Conservation (phyloP, 2,797 vertebrate genomes). For the Esox masquinongy region DNA sequence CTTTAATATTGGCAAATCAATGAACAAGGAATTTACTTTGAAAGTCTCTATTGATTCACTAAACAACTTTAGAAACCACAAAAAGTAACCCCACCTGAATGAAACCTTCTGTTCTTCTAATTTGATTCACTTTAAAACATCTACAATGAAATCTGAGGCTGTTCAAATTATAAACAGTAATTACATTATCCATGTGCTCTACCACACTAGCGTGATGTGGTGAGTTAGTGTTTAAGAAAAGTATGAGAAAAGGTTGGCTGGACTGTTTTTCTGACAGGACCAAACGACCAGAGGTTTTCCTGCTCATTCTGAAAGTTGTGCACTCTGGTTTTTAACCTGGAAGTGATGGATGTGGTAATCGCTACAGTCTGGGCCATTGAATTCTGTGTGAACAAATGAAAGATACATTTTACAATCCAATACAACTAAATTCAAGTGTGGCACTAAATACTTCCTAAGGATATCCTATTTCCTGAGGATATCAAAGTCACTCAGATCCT, state of each 20-base stretch:
- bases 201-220: conserved; percentile 37
- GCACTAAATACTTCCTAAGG: not conserved
- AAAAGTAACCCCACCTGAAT: conserved; percentile 56
- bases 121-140: conserved; percentile 73
- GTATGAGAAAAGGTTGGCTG: conserved; percentile 43
- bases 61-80: conserved; percentile 41
- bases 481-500: no score
- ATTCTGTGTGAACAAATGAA: conserved; percentile 8
- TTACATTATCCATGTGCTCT: conserved; percentile 60
- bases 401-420: not conserved
- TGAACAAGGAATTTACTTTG: conserved; percentile 21
- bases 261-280: not conserved
- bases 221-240: conserved; percentile 55
- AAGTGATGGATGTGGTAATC: not conserved
- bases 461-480: no score
- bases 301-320: not conserved
- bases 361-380: conserved; percentile 4
- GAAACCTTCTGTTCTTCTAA: conserved; percentile 73
- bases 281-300: not conserved
- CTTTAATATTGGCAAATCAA: not conserved
- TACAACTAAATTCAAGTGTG: not conserved
- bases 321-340: not conserved
- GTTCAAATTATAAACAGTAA: conserved; percentile 74
- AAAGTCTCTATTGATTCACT: conserved; percentile 60
- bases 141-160: conserved; percentile 49